These are phyloP conservation scores for Pachyseris speciosa DNA, from an alignment of 64 coral and sea anemone genomes.

Conservation along the genomic window DNA sequence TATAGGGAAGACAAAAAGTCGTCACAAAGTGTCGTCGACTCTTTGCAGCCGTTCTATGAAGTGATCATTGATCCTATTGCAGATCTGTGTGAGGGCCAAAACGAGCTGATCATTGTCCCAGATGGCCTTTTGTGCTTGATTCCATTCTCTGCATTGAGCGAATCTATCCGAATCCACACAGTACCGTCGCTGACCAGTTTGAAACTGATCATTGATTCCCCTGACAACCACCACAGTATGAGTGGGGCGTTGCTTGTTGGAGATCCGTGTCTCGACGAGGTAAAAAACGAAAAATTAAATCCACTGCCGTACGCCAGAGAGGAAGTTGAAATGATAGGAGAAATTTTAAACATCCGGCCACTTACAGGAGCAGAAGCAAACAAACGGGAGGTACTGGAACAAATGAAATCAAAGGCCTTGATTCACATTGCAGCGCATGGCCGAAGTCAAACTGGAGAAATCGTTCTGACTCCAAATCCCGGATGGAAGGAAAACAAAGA, in stretches of 20 bases:
- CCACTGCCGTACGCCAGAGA: neutral
- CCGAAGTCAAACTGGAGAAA: neutral
- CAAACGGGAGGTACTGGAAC: neutral
- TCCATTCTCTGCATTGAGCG: neutral
- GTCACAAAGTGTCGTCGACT: neutral
- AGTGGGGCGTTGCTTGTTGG: neutral
- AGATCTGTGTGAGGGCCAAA: neutral
- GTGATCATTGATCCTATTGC: neutral
- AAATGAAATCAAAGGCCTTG: neutral
- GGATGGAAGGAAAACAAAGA: neutral
- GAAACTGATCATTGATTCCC: no score
- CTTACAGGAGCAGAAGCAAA: slow-evolving; percentile 13
- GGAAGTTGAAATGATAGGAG: neutral
- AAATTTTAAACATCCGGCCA: neutral
- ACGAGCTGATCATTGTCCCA: neutral
- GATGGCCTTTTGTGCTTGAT: neutral
- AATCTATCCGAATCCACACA: no score
- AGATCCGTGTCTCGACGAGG: neutral
- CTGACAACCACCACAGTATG: neutral
- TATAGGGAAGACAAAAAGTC: neutral
- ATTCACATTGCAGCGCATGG: slow-evolving; percentile 2
- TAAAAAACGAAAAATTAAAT: neutral
- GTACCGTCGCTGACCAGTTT: no score
- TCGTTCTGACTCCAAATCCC: neutral
- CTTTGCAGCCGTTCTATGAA: neutral